Evolutionary conservation across 2,113 vertebrate species (phyloP).

Genomic region (Tragelaphus buxtoni): DNA sequence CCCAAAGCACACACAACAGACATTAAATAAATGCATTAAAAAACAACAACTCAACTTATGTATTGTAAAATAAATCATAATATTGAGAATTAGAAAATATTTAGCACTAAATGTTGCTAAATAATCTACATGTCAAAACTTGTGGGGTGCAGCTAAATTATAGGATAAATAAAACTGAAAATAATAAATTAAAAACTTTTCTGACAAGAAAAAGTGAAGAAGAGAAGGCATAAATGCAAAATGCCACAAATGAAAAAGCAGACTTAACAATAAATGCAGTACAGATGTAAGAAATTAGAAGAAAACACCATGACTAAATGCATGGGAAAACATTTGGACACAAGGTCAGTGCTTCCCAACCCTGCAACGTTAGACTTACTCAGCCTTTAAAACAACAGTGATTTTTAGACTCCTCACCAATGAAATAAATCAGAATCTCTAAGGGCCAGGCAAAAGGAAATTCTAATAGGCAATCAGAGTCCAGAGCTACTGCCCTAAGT

Average conservation of each 20-base stretch:
- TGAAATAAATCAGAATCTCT: neutral
- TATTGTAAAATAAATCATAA: neutral
- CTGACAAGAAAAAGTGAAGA: neutral
- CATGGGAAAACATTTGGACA: neutral
- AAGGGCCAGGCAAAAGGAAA: neutral
- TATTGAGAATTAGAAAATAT: slow-evolving; percentile 8
- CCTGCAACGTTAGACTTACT: neutral
- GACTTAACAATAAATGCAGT: neutral
- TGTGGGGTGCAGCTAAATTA: neutral
- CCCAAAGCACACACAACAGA: neutral
- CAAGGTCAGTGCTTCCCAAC: neutral
- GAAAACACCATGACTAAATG: neutral
- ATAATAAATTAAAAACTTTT: neutral
- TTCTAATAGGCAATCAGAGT: neutral
- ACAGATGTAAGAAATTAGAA: neutral
- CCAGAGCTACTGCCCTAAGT: neutral
- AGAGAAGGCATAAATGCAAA: neutral
- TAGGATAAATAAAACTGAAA: neutral
- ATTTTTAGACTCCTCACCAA: neutral
- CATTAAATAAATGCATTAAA: neutral
- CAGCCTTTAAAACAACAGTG: neutral
- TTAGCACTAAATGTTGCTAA: neutral
- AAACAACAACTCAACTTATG: neutral
- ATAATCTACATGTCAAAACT: neutral
- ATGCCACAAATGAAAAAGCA: neutral